phyloP scores from a whole-genome alignment of 2,797 vertebrate species.

The Enoplosus armatus region DNA sequence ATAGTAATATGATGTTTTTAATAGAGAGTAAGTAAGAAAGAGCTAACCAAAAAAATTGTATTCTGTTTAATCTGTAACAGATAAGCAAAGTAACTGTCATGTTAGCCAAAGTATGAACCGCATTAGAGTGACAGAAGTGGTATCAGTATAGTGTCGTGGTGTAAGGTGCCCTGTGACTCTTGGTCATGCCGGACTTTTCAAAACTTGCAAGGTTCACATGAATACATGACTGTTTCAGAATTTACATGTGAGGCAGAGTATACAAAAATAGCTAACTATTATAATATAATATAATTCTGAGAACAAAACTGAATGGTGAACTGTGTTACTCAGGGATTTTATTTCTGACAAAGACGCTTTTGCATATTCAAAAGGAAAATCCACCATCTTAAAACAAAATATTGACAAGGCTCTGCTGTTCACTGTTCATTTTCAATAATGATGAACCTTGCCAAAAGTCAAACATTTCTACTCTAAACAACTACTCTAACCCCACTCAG shows the following conservation, averaged over 20 bases:
- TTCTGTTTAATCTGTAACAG: background rate
- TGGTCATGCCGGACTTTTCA: background rate
- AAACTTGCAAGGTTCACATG: background rate
- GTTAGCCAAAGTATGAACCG: background rate
- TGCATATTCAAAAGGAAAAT: slow-evolving; percentile 3
- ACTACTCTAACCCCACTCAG: background rate
- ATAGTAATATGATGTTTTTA: background rate
- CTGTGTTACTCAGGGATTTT: background rate
- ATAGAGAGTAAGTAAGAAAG: background rate
- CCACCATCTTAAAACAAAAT: background rate
- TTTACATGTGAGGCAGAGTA: background rate
- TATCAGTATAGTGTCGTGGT: background rate
- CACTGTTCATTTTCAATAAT: slow-evolving; percentile 12
- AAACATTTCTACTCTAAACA: background rate
- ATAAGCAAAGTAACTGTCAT: background rate
- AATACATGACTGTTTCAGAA: background rate
- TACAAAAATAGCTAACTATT: slow-evolving; percentile 15
- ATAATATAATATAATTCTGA: no score
- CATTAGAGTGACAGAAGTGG: background rate
- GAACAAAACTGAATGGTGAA: background rate
- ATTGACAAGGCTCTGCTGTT: background rate
- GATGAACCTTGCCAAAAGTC: background rate
- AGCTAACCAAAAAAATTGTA: background rate
- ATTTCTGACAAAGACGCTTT: background rate
- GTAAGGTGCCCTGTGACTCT: background rate